Evolutionary conservation across 2,113 vertebrate genomes (phyloP), one percentile per base, ranked within the genome.

Genomic region (Rhodinocichla rosea): DNA sequence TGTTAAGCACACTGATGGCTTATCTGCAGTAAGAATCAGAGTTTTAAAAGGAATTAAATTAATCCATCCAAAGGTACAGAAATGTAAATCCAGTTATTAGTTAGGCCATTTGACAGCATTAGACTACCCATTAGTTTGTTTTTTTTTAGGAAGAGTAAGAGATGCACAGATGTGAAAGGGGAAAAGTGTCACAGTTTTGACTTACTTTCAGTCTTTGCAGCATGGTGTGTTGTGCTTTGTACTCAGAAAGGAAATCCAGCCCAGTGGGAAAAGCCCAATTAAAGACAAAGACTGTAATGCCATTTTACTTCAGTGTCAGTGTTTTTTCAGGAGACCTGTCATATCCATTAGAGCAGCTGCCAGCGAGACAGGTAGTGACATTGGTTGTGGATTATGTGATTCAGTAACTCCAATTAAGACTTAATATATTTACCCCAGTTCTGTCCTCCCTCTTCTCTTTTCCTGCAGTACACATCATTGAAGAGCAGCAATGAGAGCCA

Each of bases 41-140:
- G 28, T 91, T 94, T 96, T 77, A 81, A 94, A 95, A 95, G 26
- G 59, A 93, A 92, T 88, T 86, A 92, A 93, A 92, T 92, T 0
- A 81, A 87, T 87, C 28, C 13, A 75, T 64, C 47, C 40, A 89
- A 88, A 90, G 32, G 55, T 83, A 93, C 60, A 95, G 76, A 93
- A 94, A 95, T 95, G 80, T 68, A 94, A 96, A 94, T 95, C 56
- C 22, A 74, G 33, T 63, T 95, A 74, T 83, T 88, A 89, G 24
- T 60, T 82, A 67, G 59, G 64, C 52, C 47, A 60, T n/a, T 77
- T 89, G 56, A 39, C 63, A 86, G 37, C 27, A 50, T 81, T 81
- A 70, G 27, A 64, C 59, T 86, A 65, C 13, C 23, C n/a, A 81
- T 95, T 81, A 63, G 23, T 92, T 83, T 76, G 17, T 1, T 37